Conservation (phyloP, 1,140 invertebrate species). For the Helicoverpa armigera region DNA sequence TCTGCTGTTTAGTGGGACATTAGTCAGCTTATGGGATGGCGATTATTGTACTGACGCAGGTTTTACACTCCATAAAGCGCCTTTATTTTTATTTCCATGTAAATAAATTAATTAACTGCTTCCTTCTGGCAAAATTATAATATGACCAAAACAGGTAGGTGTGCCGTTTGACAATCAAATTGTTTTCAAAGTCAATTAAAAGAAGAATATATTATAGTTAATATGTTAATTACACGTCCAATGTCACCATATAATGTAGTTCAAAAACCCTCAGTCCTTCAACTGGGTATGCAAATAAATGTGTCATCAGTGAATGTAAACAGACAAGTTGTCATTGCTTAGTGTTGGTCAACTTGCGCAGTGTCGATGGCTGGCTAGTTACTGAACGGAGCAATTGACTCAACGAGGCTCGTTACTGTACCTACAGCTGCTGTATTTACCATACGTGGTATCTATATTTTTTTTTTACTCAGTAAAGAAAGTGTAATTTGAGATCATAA, state of each 20-base stretch:
- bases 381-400: conserved; percentile 37
- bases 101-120: conserved; percentile 2
- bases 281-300: conserved; percentile 32
- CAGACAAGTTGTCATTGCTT: conserved; percentile 21
- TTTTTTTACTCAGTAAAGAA: background rate
- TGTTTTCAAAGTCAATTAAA: conserved; percentile 11
- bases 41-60: background rate
- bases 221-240: background rate
- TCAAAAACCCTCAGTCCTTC: conserved; percentile 18
- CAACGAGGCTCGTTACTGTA: conserved; percentile 38
- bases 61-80: background rate
- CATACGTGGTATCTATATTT: background rate
- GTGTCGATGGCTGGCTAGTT: background rate
- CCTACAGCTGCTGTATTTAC: conserved; percentile 9
- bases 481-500: background rate
- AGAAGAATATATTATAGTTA: background rate
- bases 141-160: background rate
- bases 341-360: conserved; percentile 16
- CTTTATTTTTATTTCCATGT: background rate
- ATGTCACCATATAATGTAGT: conserved; percentile 1
- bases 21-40: conserved; percentile 16
- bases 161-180: background rate
- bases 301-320: conserved; percentile 39
- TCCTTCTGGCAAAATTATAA: background rate
- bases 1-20: background rate